Conservation (phyloP, 2,797 vertebrate genomes). For the Chrysocyon brachyurus region DNA sequence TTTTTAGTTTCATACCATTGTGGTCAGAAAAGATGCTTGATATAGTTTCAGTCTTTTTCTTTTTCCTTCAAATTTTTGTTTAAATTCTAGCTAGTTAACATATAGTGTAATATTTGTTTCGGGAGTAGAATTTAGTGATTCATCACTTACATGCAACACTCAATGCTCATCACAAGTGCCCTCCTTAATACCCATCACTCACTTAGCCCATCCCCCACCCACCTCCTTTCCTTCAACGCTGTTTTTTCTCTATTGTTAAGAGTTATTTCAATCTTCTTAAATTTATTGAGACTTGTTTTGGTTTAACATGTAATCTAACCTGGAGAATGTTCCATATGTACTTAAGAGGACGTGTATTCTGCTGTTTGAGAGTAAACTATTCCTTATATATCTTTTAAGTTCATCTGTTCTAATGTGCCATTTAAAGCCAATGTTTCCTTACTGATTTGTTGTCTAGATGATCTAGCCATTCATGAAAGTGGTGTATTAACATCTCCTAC, state of each 20-base stretch:
- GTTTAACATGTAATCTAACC: background rate
- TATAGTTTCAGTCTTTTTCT: background rate
- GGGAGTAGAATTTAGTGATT: background rate
- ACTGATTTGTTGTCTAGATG: background rate
- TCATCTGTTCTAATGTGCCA: background rate
- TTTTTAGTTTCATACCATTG: background rate
- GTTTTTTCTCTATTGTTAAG: background rate
- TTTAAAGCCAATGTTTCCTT: background rate
- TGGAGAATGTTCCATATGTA: background rate
- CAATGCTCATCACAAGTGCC: background rate
- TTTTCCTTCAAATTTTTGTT: background rate
- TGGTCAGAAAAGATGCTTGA: background rate
- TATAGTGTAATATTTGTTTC: background rate
- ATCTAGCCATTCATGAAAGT: background rate
- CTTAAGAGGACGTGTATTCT: background rate
- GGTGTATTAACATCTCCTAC: background rate
- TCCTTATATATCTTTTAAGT: background rate
- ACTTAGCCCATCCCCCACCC: background rate
- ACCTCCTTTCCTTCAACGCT: background rate
- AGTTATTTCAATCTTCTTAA: background rate
- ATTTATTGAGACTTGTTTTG: background rate
- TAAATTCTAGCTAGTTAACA: background rate
- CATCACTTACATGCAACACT: background rate
- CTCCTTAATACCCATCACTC: background rate
- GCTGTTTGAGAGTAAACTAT: background rate